Evolutionary conservation across 2,113 vertebrate species (phyloP), one percentile per base, ranked within the genome.

Genomic region (Willisornis vidua): DNA sequence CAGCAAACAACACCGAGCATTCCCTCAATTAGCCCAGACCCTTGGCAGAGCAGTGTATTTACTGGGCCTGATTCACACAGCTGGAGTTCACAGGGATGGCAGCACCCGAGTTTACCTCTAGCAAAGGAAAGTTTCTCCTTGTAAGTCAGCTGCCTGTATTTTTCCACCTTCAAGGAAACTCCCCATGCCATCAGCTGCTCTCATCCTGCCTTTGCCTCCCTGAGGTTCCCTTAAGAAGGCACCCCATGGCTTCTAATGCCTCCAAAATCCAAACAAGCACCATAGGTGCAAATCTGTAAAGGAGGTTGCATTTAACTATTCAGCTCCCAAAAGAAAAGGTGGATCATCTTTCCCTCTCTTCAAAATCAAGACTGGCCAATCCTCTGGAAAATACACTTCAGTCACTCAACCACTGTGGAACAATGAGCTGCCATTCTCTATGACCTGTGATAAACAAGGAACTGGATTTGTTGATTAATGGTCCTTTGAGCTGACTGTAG

Each of bases 121-220:
- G 61, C 3, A 72, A 82, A 78, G 22, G 62, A 91, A 81, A 12
- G n/a, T 72, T 96, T 85, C 73, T 95, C 58, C 80, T 65, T 87
- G 24, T 57, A 72, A 81, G 28, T 46, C 73, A 57, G 37, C 33
- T 93, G 91, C 65, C 54, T 81, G 88, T 97, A 95, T 86, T 96
- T 94, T 95, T 96, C 95, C 90, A 92, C 31, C 52, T 73, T 35
- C 49, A 91, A 74, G 37, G 28, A 93, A 96, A 74, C n/a, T 59
- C 49, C 52, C 79, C 65, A 24, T 17, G 37, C 48, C 25, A 39
- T 51, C 51, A 68, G 35, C 37, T 71, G 78, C 45, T 92, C 45
- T 26, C 37, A 71, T 15, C 57, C 61, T 61, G 18, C 39, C 35
- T 84, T 52, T 15, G 3, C 63, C 26, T 65, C 61, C 43, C 68